Evolutionary conservation across 2,113 vertebrate species (phyloP).

Genomic region (Pangasianodon hypophthalmus): DNA sequence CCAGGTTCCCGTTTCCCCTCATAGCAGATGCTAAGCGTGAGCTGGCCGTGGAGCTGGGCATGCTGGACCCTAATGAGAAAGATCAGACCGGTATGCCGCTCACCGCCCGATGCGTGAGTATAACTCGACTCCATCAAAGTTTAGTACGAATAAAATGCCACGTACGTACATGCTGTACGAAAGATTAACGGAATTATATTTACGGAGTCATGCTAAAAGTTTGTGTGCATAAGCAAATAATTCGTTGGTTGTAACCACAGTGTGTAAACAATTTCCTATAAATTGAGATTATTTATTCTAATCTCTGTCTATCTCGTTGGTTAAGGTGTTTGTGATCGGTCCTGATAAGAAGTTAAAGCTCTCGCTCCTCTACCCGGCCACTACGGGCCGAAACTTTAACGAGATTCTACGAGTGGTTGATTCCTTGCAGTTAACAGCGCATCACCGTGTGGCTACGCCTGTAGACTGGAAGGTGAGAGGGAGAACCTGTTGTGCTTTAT

Average conservation of each 20-base stretch:
- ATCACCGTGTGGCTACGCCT: constrained; percentile 84
- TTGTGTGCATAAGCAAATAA: background rate
- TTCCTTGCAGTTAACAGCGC: constrained; percentile 86
- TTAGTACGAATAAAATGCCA: background rate
- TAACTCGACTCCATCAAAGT: background rate
- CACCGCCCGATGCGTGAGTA: constrained; percentile 87
- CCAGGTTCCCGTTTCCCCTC: constrained; percentile 87
- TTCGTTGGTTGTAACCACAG: background rate
- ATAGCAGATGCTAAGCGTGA: constrained; percentile 86
- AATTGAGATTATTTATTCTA: background rate
- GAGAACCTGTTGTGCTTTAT: background rate
- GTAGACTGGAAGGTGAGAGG: constrained; percentile 88
- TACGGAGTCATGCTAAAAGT: background rate
- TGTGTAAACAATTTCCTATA: background rate
- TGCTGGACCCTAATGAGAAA: constrained; percentile 88
- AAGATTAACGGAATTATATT: background rate
- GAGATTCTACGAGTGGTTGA: constrained; percentile 90
- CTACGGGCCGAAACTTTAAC: constrained; percentile 91
- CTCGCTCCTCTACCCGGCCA: constrained; percentile 90
- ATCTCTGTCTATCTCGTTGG: background rate
- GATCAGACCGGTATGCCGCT: constrained; percentile 85
- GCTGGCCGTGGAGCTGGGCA: constrained; percentile 84
- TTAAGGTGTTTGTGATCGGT: constrained; percentile 88
- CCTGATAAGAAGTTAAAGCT: constrained; percentile 92
- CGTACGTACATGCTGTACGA: background rate